Evolutionary conservation across 64 coral and sea anemone species (phyloP).

Genomic region (Trachythela sp.): DNA sequence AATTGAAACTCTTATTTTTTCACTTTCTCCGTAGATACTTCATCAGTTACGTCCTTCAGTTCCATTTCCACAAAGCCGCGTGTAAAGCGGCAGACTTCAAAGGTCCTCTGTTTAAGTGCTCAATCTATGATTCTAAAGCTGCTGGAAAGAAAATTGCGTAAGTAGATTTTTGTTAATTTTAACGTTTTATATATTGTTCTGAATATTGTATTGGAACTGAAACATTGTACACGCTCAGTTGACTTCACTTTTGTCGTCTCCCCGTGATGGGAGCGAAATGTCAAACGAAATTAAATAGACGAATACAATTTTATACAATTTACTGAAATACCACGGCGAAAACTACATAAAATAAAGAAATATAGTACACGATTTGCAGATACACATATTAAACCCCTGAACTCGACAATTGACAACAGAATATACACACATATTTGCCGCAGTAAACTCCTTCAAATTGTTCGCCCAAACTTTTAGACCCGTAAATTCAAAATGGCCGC

Average conservation of each 20-base stretch:
- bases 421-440: too few species aligned
- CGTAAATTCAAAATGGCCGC: too few species aligned
- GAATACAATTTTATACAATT: not conserved
- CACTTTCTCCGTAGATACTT: slow-evolving; percentile 50
- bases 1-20: not conserved
- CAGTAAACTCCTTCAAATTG: too few species aligned
- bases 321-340: too few species aligned
- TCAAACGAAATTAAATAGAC: not conserved
- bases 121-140: slow-evolving; percentile 62
- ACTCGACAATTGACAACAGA: too few species aligned
- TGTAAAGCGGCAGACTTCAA: slow-evolving; percentile 40
- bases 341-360: too few species aligned
- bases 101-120: slow-evolving; percentile 64
- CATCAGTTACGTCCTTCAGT: slow-evolving; percentile 73
- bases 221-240: not conserved
- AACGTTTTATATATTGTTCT: too few species aligned
- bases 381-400: too few species aligned
- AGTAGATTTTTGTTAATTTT: not conserved
- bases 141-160: slow-evolving; percentile 71
- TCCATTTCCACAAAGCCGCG: slow-evolving; percentile 80
- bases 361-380: too few species aligned
- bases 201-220: not conserved
- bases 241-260: not conserved
- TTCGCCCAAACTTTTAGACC: too few species aligned
- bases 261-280: not conserved